Base-by-base conservation (phyloP, 2,888 invertebrate genomes). In the Lasioglossum vierecki region DNA sequence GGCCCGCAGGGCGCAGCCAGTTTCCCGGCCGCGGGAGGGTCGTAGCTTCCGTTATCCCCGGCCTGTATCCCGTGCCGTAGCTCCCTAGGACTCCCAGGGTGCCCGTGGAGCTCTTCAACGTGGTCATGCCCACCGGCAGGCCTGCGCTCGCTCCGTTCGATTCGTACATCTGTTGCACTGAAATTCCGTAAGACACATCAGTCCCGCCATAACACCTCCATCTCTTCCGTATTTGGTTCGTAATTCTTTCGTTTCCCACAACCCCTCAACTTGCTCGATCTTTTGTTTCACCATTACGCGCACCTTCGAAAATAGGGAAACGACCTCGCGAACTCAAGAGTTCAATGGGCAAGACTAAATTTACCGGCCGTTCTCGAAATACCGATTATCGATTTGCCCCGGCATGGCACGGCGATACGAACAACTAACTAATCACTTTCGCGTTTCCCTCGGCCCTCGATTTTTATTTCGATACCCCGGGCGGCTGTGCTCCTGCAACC, bases 1-100 rank as follows among this genome's bases (percentile, higher is more conserved):
- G 96, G 97, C 97, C 98, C 98, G 97, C 98, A 98, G 98, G 98
- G 98, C 97, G 98, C 97, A 96, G 97, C 98, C 97, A 98, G 98
- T 98, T 98, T 98, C 98, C 98, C 98, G 98, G 97, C 96, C 95
- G 95, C 89, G 94, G 95, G 91, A 95, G 92, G 89, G 95, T 95
- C 89, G 95, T 95, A 85, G 95, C 95, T 91, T 95, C 95, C 89
- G 95, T 95, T 90, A 95, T 92, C 82, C 94, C 95, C 88, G 91
- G 91, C 84, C 94, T 94, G 87, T 93, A 91, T 84, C 93, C 94
- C 89, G 94, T 90, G 89, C 95, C 94, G 95, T 91, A 89, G 80
- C 85, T 95, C 93, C 95, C 93, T 93, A 95, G 95, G 95, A 96
- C 96, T 95, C 95, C 96, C 95, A 95, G 95, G 93, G 95, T 95